Conservation (phyloP, 2,113 vertebrate genomes). For the Odocoileus virginianus region DNA sequence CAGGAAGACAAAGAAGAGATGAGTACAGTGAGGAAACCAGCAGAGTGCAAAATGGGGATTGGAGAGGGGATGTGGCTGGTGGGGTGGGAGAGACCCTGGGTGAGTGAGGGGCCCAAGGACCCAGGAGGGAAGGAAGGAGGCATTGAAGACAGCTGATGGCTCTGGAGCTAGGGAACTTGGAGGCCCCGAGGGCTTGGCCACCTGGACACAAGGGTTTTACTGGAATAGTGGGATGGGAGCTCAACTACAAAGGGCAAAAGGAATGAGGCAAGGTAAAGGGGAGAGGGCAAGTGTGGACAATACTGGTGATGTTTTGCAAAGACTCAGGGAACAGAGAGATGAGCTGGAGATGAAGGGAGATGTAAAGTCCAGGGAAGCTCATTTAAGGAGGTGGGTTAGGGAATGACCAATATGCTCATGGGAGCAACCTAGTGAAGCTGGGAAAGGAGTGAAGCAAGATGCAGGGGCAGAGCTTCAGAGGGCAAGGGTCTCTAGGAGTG, state of each 20-base stretch:
- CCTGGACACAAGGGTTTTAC: not conserved
- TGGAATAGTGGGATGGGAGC: not conserved
- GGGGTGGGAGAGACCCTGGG: not conserved
- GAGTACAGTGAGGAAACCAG: not conserved
- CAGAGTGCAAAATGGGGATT: not conserved
- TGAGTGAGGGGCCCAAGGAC: not conserved
- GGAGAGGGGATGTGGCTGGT: not conserved
- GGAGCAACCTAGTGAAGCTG: not conserved
- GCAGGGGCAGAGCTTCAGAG: not conserved
- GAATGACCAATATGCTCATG: not conserved
- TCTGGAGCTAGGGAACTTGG: not conserved
- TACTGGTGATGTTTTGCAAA: not conserved
- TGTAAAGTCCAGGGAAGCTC: not conserved
- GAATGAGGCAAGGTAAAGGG: not conserved
- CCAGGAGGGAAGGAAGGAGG: not conserved
- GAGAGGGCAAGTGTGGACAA: not conserved
- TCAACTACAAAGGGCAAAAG: not conserved
- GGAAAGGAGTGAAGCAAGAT: not conserved
- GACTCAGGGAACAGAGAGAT: not conserved
- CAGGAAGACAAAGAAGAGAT: not conserved
- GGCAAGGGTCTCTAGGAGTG: not conserved
- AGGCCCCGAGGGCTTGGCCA: not conserved
- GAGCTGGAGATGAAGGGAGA: no score
- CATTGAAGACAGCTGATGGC: no score
- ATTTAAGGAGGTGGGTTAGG: not conserved